Evolutionary conservation across 2,888 invertebrate genomes (phyloP).

Genomic region (Steinernema hermaphroditum): DNA sequence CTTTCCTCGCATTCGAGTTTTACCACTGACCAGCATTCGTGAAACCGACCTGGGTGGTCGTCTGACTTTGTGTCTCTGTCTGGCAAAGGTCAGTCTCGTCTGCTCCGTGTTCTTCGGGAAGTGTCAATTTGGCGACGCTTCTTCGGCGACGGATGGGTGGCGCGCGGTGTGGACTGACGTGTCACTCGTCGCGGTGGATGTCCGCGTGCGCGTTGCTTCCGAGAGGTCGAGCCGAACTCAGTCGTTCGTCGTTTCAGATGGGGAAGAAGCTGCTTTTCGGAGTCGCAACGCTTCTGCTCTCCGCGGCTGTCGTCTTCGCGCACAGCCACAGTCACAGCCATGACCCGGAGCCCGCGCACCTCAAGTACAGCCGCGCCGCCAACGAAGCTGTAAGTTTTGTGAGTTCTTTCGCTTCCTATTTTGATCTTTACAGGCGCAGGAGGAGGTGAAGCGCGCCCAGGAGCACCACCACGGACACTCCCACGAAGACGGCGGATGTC

Average conservation of each 20-base stretch:
- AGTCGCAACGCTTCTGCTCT: conserved; percentile 23
- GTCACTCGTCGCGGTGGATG: background rate
- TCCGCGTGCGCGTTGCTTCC: background rate
- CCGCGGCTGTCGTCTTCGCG: conserved; percentile 23
- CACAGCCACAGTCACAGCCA: conserved; percentile 39
- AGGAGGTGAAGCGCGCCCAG: conserved; percentile 37
- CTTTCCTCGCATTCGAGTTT: too few species aligned
- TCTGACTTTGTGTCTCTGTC: too few species aligned
- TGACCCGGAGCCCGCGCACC: conserved; percentile 56
- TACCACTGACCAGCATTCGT: too few species aligned
- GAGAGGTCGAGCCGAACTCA: too few species aligned
- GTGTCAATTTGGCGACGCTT: too few species aligned
- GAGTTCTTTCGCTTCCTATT: background rate
- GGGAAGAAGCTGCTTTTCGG: background rate
- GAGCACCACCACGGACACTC: conserved; percentile 49
- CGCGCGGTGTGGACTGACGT: background rate
- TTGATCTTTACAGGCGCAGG: conserved; percentile 34
- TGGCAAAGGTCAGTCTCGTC: too few species aligned
- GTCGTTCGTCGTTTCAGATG: background rate
- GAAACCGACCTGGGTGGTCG: too few species aligned
- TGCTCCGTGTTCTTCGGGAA: too few species aligned
- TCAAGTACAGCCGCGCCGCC: conserved; percentile 60
- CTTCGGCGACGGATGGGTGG: too few species aligned
- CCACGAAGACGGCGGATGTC: conserved; percentile 46
- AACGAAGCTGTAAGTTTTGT: conserved; percentile 53